Base-by-base conservation (phyloP, 1,140 invertebrate species). In the Listronotus oregonensis region DNA sequence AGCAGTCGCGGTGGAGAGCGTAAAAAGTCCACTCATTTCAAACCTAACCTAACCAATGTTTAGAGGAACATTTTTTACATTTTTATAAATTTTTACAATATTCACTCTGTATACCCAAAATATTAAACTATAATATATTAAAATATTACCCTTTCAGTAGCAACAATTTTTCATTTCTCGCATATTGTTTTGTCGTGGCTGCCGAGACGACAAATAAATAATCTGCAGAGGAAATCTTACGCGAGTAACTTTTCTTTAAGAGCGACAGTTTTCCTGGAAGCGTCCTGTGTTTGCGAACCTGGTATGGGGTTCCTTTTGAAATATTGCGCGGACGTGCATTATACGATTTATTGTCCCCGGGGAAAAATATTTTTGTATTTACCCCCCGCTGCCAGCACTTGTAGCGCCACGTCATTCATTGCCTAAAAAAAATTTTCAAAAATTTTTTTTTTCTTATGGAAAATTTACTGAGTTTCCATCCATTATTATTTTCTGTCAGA, bases 181-280 rank as follows among this genome's bases (percentile, higher is more conserved):
- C 34, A 37, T 37, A 37, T 37, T 63, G 61, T 63, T 63, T 63
- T 63, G 61, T 63, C 61, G 42, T 52, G 61, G 11, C 12, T 15
- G 47, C 17, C 47, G 15, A 27, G 18, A 54, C 61, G 61, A 63
- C 61, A 63, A 63, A 63, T 63, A 63, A 63, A 63, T 63, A 63
- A 63, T 55, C 61, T 63, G 51, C 61, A 54, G 14, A 21, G 61
- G 61, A 63, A 63, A 63, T 55, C 51, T 55, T 63, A 37, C 17
- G 50, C 50, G 42, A 55, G 51, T 46, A 55, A 55, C 47, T 54
- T 63, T 63, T 63, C 61, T 63, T 63, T 32, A 34, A 31, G 57
- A 32, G 57, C 58, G 58, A 61, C 58, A 63, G 40, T 63, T 63
- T 63, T 63, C 50, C 51, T 21, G 50, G 51, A 55, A 55, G 50